phyloP scores from a whole-genome alignment of 2,113 vertebrate genomes.

The Centropus unirufus region DNA sequence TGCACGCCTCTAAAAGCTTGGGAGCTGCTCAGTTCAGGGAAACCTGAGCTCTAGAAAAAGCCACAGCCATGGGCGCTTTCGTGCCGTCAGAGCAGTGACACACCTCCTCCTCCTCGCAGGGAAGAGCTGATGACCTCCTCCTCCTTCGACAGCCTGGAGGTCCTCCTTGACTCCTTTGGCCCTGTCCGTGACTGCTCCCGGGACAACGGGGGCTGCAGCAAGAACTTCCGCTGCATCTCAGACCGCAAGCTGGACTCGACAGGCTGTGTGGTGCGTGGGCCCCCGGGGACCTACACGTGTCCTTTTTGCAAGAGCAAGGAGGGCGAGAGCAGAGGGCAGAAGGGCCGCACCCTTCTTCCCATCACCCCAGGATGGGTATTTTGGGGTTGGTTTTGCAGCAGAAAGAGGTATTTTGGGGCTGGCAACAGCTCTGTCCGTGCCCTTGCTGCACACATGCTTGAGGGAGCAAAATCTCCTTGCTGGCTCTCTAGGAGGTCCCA shows the following conservation, averaged over 20 bases:
- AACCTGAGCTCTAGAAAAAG: neutral
- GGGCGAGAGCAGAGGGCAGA: neutral
- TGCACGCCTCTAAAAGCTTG: neutral
- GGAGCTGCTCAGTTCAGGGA: neutral
- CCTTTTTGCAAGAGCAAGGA: neutral
- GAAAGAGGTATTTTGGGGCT: neutral
- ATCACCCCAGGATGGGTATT: fast-evolving
- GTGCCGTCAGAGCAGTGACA: fast-evolving
- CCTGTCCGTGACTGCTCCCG: constrained; percentile 94
- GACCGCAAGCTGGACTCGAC: constrained; percentile 96
- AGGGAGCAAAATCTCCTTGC: neutral
- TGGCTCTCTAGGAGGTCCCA: neutral
- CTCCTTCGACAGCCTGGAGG: constrained; percentile 97
- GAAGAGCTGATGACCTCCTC: constrained; percentile 98
- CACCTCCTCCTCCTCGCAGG: constrained; percentile 66
- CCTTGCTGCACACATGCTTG: fast-evolving
- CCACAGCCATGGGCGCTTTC: fast-evolving
- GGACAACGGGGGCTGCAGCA: constrained; percentile 96
- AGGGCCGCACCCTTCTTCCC: neutral
- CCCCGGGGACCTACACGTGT: fast-evolving
- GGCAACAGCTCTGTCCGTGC: neutral
- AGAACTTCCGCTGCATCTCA: constrained; percentile 96
- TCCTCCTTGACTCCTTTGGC: constrained; percentile 95
- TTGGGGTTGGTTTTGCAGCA: neutral
- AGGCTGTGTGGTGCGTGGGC: constrained; percentile 90